Evolutionary conservation across 2,888 invertebrate species (phyloP), one percentile per base, ranked within the genome.

Genomic region (Cryptocephalus moraei): DNA sequence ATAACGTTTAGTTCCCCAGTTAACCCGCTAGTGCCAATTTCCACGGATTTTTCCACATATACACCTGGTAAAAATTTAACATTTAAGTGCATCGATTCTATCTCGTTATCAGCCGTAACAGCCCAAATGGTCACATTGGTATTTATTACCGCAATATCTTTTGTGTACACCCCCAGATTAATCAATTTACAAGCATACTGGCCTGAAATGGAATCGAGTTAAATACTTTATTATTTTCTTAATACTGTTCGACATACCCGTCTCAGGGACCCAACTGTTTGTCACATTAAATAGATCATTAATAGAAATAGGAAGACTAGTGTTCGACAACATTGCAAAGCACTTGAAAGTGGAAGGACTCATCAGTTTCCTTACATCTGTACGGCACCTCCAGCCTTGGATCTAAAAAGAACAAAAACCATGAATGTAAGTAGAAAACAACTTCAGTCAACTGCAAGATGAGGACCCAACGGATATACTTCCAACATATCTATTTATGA

Each of bases 1-100:
- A 70, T 71, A 43, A 79, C 63, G 14, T 65, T 59, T 39, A 79
- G 51, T 34, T 58, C 58, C 2, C 60, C 67, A 3, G 55, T 52
- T 41, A 54, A 56, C 31, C 44, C 52, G 36, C 49, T 49, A 41
- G 63, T 61, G 12, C 51, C 51, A 11, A 65, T 48, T 41, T 42
- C 34, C 1, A 65, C 46, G 46, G 65, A 64, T 1, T 52, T 41
- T 8, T 61, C 61, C 0, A 66, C 55, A 51, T 59, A 64, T 36
- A 70, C 52, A 1, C 63, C 62, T 0, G 73, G 72, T 45, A 67
- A 52, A 54, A 72, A 73, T 34, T 59, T 58, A 33, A 73, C 48
- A 41, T 57, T 53, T 4, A 67, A 41, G 8, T 56, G 60, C 31
- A 57, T 53, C 1, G 68, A 63, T 45, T 55, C 52, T 4, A 67